Conservation (phyloP, 1,140 invertebrate species). For the Danaus melanippus region DNA sequence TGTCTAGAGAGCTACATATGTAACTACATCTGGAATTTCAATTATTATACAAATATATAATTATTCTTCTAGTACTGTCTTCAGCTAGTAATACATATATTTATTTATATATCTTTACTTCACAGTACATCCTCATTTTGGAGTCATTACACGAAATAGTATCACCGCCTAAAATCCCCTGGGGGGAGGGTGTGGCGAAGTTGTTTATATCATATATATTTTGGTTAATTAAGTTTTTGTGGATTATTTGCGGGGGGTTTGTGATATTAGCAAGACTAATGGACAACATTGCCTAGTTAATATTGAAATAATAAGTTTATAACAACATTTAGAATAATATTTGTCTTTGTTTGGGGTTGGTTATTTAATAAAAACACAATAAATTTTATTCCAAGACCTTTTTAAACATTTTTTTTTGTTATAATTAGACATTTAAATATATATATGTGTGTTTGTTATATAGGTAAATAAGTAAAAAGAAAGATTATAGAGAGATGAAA, state of each 20-base stretch:
- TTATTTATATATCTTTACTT: no score
- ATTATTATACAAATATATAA: not conserved
- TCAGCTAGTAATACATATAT: no score
- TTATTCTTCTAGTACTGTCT: conserved; percentile 9
- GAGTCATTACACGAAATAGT: conserved; percentile 70
- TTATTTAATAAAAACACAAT: no score
- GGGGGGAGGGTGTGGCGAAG: conserved; percentile 35
- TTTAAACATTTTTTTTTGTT: no score
- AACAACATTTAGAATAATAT: conserved; percentile 13
- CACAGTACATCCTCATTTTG: conserved; percentile 62
- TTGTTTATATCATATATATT: conserved; percentile 65
- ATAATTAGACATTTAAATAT: no score
- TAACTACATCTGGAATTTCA: no score
- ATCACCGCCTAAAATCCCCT: conserved; percentile 58
- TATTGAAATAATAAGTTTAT: conserved; percentile 2
- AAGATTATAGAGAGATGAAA: no score
- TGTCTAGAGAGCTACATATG: no score
- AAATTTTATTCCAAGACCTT: no score
- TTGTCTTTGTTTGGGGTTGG: conserved; percentile 3
- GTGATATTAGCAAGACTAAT: conserved; percentile 17
- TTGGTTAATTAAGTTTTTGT: conserved; percentile 70
- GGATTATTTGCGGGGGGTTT: conserved; percentile 31
- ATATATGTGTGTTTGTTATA: no score
- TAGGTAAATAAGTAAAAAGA: no score
- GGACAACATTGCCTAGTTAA: conserved; percentile 11